Evolutionary conservation across 2,797 vertebrate species (phyloP).

Genomic region (Danio aesculapii): DNA sequence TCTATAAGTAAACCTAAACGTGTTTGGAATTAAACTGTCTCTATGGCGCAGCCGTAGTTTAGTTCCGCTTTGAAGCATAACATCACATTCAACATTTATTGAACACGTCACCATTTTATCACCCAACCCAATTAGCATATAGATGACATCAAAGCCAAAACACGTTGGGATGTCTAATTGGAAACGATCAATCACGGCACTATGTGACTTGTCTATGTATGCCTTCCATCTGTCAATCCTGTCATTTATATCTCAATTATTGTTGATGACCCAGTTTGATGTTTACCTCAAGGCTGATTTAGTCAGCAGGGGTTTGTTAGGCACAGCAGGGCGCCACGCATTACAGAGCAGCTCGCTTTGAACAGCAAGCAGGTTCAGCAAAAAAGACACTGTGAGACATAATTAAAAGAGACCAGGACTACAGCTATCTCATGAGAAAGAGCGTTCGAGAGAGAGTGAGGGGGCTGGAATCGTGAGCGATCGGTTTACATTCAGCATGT

Average conservation of each 20-base stretch:
- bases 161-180: background rate
- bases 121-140: no score
- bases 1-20: no score
- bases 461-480: slow-evolving; percentile 14
- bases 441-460: background rate
- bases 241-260: background rate
- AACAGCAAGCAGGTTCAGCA: slow-evolving; percentile 31
- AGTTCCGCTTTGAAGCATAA: no score
- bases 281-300: slow-evolving; percentile 16
- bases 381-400: slow-evolving; percentile 10
- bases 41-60: no score
- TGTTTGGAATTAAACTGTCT: no score
- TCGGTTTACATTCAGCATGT: slow-evolving; percentile 54
- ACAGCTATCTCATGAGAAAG: background rate
- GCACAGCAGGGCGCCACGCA: slow-evolving; percentile 3
- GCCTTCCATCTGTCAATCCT: background rate
- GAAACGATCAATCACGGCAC: background rate
- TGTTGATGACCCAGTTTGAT: slow-evolving; percentile 24
- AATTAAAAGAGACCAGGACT: slow-evolving; percentile 26
- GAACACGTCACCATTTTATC: no score
- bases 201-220: background rate
- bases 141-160: background rate
- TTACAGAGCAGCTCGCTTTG: slow-evolving; percentile 34
- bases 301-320: slow-evolving; percentile 21
- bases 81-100: no score